Evolutionary conservation across 2,113 vertebrate genomes (phyloP).

Genomic region (Ameiurus melas): DNA sequence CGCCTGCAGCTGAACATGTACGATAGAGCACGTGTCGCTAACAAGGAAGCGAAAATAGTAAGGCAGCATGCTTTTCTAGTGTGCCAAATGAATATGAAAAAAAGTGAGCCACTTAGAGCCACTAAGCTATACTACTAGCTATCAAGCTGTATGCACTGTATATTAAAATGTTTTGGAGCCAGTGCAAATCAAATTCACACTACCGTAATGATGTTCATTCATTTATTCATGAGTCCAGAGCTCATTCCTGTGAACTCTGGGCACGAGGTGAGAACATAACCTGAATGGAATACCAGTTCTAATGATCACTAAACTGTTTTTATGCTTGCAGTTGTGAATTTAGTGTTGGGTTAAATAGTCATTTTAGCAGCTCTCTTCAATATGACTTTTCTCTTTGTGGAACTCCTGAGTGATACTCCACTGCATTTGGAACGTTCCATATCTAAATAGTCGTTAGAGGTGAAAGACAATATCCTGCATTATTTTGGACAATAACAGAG

Average conservation of each 20-base stretch:
- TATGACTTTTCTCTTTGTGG: neutral
- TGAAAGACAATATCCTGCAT: constrained; percentile 16
- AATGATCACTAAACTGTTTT: neutral
- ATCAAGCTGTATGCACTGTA: neutral
- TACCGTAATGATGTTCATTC: neutral
- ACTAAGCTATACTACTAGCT: neutral
- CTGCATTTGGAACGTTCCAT: neutral
- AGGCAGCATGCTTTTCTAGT: neutral
- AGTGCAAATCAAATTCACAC: neutral
- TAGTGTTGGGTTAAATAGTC: neutral
- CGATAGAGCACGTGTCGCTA: neutral
- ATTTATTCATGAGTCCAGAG: neutral
- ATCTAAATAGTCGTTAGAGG: neutral
- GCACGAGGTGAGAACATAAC: neutral
- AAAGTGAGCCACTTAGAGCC: neutral
- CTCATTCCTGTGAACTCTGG: neutral
- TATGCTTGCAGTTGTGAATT: neutral
- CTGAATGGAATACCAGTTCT: neutral
- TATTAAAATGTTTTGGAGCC: neutral
- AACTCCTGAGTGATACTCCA: neutral
- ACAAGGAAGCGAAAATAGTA: neutral
- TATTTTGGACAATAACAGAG: neutral
- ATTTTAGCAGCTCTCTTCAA: neutral
- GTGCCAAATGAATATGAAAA: neutral
- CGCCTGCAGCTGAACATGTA: neutral